Conservation (phyloP, 2,888 invertebrate genomes). For the Acronicta psi region DNA sequence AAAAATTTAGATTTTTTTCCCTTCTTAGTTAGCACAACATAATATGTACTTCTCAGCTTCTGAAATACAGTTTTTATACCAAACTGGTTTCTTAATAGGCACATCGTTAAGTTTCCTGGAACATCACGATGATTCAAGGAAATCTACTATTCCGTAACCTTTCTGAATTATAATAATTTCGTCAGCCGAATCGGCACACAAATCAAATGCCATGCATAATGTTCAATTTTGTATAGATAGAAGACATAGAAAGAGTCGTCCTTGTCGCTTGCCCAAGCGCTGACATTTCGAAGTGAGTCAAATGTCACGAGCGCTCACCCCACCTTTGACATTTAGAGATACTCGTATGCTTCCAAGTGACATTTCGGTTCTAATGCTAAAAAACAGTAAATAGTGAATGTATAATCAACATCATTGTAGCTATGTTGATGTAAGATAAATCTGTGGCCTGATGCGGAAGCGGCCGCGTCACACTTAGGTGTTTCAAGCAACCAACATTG, state of each 20-base stretch:
- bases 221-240: constrained; percentile 77
- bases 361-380: constrained; percentile 76
- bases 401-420: constrained; percentile 41
- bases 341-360: constrained; percentile 69
- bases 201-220: constrained; percentile 87
- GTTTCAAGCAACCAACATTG: constrained; percentile 6
- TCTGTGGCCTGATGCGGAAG: constrained; percentile 6
- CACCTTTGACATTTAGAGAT: constrained; percentile 82
- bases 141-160: constrained; percentile 83
- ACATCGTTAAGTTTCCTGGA: constrained; percentile 72
- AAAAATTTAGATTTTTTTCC: not conserved
- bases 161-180: constrained; percentile 83
- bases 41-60: not conserved
- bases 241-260: constrained; percentile 87
- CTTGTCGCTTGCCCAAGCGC: constrained; percentile 87
- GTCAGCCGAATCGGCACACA: constrained; percentile 76
- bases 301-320: constrained; percentile 85
- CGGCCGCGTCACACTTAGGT: not conserved
- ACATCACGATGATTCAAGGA: constrained; percentile 79
- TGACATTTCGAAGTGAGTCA: constrained; percentile 86
- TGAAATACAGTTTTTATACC: constrained; percentile 19
- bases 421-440: constrained; percentile 21
- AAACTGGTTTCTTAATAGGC: constrained; percentile 61
- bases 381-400: constrained; percentile 59
- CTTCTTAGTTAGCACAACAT: not conserved